Evolutionary conservation across 2,888 invertebrate genomes (phyloP), one percentile per base, ranked within the genome.

Genomic region (Notodromas monacha): DNA sequence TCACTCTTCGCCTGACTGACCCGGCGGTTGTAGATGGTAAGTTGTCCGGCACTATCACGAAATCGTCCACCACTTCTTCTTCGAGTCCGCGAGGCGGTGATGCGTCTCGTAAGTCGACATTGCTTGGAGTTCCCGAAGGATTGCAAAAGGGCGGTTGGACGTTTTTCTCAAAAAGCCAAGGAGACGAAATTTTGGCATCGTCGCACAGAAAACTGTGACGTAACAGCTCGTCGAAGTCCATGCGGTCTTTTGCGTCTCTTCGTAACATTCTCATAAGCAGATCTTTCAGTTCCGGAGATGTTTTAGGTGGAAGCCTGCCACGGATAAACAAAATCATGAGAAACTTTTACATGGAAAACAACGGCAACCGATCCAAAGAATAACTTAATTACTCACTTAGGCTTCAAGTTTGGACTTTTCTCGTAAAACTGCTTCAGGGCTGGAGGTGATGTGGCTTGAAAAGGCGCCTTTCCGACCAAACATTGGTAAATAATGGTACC

Each of bases 401-500:
- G 79, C 38, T 69, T 65, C 40, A 81, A 57, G 52, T 74, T 73
- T 32, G 66, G 63, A 51, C 84, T 84, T 51, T 77, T 77, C 51
- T 96, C 96, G 48, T 96, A 96, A 54, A 74, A 86, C 40, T 68
- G 68, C 52, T 89, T 92, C 35, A 96, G 61, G 41, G 84, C 86
- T 48, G 86, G 86, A 10, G 96, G 96, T 12, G 86, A 89, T 43
- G 76, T 73, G 28, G 96, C 96, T 54, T 77, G 72, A 54, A 99
- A 99, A 15, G 96, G 96, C 26, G 96, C 96, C 52, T 84, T 84
- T 36, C 92, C 89, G 14, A 86, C 89, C 38, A 99, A 60, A 55
- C 96, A 96, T 52, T 89, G 86, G 55, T 77, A 89, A 34, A 96
- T 76, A 42, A 99, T 99, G 12, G 92, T 96, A 32, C 96, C 96